Evolutionary conservation across 2,797 vertebrate genomes (phyloP), one percentile per base, ranked within the genome.

Genomic region (Rhynchonycteris naso): DNA sequence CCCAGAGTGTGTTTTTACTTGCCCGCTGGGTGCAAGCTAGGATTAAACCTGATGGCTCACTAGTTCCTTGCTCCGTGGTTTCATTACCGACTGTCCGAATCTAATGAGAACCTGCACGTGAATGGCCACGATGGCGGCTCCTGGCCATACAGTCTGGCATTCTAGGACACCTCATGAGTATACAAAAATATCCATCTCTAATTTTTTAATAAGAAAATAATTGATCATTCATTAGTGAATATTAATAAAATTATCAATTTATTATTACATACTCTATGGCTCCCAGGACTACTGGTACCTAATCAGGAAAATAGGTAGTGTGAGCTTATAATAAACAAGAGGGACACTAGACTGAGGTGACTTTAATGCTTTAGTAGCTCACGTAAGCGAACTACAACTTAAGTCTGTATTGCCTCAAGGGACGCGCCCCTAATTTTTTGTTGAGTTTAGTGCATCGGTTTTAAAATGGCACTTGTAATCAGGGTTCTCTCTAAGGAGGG

Each of bases 171-270:
- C 30, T 85, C 33, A 71, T 69, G 7, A 68, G 3, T 61, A 79
- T 74, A 47, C 5, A 84, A 91, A 88, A 94, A 75, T 43, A 59
- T 69, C 2, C 26, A 56, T 30, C 30, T 89, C 33, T 50, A 91
- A 91, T 26, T 82, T 85, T 93, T 83, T n/a, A 85, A 69, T 43
- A 94, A 90, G 33, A 81, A 85, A 65, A n/a, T 65, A 50, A 78
- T 33, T 72, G 26, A 86, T 50, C 75, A 28, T 47, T 76, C 58
- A 82, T 38, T 87, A 72, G 26, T 72, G 26, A 94, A 58, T 81
- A 76, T 50, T 91, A 92, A 94, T 85, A 43, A 35, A 92, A 84
- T 63, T 78, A 63, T 87, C 26, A 83, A 15, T 78, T 94, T 33
- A 94, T 90, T 43, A 76, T 82, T 71, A 7, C 3, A 74, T 14